A percentile compares a stretch with the other conserved stretches of the same genome.
phyloP scores from a whole-genome alignment of 2,113 vertebrate species.

The Gallinago media region DNA sequence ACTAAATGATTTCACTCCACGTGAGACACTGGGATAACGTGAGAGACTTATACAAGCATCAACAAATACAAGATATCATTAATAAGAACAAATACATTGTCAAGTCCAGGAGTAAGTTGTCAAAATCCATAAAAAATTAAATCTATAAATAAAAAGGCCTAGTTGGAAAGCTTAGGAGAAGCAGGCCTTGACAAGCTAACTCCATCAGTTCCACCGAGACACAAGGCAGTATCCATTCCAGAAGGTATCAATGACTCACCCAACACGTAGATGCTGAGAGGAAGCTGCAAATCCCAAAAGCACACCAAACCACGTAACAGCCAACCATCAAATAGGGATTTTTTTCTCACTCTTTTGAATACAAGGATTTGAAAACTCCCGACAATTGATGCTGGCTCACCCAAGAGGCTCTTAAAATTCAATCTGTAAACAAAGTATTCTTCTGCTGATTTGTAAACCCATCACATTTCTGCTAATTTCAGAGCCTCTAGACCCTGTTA shows the following conservation, averaged over 20 bases:
- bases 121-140: neutral
- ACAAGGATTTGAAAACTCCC: neutral
- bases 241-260: neutral
- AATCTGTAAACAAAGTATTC: neutral
- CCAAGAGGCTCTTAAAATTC: neutral
- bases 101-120: neutral
- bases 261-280: neutral
- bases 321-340: rapidly evolving
- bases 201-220: neutral
- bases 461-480: neutral
- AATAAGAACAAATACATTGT: neutral
- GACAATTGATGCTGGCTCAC: neutral
- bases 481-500: neutral
- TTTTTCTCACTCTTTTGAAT: neutral
- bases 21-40: neutral
- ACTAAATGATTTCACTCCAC: neutral
- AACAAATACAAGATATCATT: neutral
- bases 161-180: neutral
- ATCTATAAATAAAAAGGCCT: neutral
- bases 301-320: rapidly evolving
- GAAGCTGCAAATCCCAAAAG: neutral
- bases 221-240: neutral
- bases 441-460: neutral
- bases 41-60: neutral
- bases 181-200: neutral